These are phyloP conservation scores for Cossypha polioptera DNA, from an alignment of 2,797 vertebrate genomes.

Conservation along the genomic window DNA sequence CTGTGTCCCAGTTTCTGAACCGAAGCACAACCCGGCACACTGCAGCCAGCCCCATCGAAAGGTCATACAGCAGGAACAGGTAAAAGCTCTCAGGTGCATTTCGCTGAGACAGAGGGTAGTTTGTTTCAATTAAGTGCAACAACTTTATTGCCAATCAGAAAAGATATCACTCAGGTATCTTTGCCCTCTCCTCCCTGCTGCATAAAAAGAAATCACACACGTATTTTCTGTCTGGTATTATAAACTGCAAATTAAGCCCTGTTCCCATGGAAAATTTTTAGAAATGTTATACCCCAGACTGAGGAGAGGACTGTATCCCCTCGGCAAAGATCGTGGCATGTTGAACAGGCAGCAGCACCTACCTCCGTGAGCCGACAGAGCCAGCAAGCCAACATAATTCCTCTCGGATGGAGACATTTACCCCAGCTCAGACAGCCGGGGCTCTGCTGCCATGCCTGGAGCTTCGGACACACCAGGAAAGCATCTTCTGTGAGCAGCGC, in stretches of 20 bases:
- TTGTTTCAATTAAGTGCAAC: neutral
- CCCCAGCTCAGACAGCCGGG: neutral
- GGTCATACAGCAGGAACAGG: neutral
- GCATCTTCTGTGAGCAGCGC: slow-evolving; percentile 30
- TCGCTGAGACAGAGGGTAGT: neutral
- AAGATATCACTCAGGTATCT: neutral
- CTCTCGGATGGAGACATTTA: slow-evolving; percentile 11
- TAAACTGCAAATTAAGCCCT: neutral
- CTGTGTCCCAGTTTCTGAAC: neutral
- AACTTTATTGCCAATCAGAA: neutral
- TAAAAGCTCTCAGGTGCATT: neutral
- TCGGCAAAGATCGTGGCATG: accelerated
- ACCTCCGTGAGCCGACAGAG: slow-evolving; percentile 16
- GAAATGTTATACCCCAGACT: neutral
- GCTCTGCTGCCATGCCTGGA: neutral
- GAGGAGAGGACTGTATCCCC: neutral
- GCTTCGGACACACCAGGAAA: neutral
- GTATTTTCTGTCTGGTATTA: neutral
- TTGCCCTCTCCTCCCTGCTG: neutral
- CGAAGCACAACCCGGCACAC: neutral
- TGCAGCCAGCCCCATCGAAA: neutral
- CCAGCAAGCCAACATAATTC: slow-evolving; percentile 8
- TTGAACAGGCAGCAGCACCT: slow-evolving; percentile 16
- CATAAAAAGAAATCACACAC: neutral
- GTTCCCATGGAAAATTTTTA: neutral